Evolutionary conservation across 2,113 vertebrate genomes (phyloP).

Genomic region (Dromaius novaehollandiae): DNA sequence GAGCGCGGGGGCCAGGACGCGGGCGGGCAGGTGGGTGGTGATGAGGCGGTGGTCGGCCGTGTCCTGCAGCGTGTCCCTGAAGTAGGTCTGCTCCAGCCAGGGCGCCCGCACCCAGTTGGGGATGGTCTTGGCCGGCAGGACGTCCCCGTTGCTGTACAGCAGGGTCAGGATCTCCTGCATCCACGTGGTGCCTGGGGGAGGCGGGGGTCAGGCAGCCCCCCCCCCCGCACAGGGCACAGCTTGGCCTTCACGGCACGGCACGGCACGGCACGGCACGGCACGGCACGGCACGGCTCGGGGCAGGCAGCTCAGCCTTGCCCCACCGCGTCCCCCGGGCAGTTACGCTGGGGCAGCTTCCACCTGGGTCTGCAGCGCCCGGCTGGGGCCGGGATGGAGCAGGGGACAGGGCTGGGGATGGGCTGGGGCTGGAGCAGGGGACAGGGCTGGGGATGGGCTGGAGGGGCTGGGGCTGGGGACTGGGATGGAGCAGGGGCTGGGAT

Average conservation of each 20-base stretch:
- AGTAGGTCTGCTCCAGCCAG: constrained; percentile 88
- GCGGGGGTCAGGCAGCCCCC: neutral
- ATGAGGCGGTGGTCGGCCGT: constrained; percentile 67
- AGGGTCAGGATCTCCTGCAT: constrained; percentile 88
- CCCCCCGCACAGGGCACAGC: neutral
- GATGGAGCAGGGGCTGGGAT: too few relatives aligned
- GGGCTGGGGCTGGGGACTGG: too few relatives aligned
- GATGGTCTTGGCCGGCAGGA: constrained; percentile 63
- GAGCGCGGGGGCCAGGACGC: constrained; percentile 73
- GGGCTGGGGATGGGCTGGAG: too few relatives aligned
- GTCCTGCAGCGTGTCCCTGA: constrained; percentile 32
- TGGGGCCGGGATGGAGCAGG: too few relatives aligned
- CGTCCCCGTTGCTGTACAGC: constrained; percentile 75
- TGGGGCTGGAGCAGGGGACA: too few relatives aligned
- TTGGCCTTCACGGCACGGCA: too few relatives aligned
- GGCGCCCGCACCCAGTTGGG: constrained; percentile 86
- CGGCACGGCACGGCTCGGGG: too few relatives aligned
- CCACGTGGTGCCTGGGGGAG: constrained; percentile 86
- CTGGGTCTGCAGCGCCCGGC: too few relatives aligned
- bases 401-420: neutral
- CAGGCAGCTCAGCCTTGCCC: too few relatives aligned
- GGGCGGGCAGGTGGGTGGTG: constrained; percentile 84
- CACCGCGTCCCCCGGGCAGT: too few relatives aligned
- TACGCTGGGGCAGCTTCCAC: too few relatives aligned
- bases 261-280: accelerated